phyloP scores from a whole-genome alignment of 2,113 vertebrate genomes.

The Emydocephalus ijimae region DNA sequence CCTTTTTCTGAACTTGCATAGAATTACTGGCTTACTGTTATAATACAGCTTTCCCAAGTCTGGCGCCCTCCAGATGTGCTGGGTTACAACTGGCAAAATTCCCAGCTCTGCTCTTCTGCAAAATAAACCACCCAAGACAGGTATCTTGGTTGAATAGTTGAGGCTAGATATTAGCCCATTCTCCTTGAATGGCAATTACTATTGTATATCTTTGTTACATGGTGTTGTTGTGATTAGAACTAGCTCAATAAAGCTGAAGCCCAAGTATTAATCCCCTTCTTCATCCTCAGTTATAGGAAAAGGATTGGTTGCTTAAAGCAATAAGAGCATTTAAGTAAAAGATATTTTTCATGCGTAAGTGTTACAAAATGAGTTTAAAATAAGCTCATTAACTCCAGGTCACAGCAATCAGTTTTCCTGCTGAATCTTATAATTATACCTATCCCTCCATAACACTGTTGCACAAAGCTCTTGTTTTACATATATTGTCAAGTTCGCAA shows the following conservation, averaged over 20 bases:
- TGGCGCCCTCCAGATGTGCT: not conserved
- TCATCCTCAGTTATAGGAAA: slow-evolving; percentile 33
- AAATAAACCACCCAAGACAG: not conserved
- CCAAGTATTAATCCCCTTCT: not conserved
- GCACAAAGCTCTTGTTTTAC: slow-evolving; percentile 2
- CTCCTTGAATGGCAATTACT: not conserved
- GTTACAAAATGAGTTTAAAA: slow-evolving; percentile 57
- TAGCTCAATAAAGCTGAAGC: slow-evolving; percentile 14
- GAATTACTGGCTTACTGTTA: not conserved
- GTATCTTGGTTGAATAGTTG: not conserved
- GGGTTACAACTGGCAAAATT: not conserved
- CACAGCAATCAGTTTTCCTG: slow-evolving; percentile 61
- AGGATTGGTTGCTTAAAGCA: slow-evolving; percentile 28
- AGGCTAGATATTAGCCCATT: slow-evolving; percentile 23
- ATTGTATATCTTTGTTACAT: slow-evolving; percentile 1
- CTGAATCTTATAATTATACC: slow-evolving; percentile 51
- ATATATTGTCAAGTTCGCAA: too few species aligned
- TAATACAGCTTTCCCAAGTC: not conserved
- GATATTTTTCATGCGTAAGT: slow-evolving; percentile 45
- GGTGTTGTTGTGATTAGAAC: slow-evolving; percentile 36
- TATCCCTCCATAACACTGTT: slow-evolving; percentile 63
- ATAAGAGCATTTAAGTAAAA: slow-evolving; percentile 47
- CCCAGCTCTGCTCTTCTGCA: not conserved
- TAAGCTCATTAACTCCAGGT: slow-evolving; percentile 63
- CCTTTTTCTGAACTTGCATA: not conserved